These are phyloP conservation scores for Ptiloglossa arizonensis DNA, from an alignment of 1,140 invertebrate species.

Conservation along the genomic window DNA sequence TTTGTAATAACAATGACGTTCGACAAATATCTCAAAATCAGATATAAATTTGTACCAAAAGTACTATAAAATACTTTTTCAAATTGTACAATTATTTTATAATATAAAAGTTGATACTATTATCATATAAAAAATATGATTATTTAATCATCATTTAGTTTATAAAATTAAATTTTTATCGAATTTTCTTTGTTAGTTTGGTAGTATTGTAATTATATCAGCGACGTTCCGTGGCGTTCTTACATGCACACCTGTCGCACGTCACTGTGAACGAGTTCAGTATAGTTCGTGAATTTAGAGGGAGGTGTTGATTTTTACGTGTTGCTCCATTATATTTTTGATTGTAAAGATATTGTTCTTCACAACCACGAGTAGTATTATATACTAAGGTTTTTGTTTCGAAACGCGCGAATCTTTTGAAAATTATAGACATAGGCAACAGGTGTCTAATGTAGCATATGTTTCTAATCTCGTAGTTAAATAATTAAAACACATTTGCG, in stretches of 20 bases:
- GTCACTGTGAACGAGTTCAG: slow-evolving; percentile 15
- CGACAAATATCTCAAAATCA: background rate
- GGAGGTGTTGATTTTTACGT: background rate
- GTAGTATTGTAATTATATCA: slow-evolving; percentile 22
- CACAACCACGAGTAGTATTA: too few relatives aligned
- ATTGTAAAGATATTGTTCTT: background rate
- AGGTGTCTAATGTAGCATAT: slow-evolving; percentile 59
- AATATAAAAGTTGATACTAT: background rate
- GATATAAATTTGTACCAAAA: background rate
- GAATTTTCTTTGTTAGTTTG: slow-evolving; percentile 30
- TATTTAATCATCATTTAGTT: background rate
- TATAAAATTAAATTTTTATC: background rate
- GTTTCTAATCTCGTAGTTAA: background rate
- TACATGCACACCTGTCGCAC: slow-evolving; percentile 8
- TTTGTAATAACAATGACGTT: background rate
- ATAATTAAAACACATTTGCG: background rate
- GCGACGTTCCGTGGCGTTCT: slow-evolving; percentile 32
- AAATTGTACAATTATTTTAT: background rate
- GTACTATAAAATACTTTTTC: background rate
- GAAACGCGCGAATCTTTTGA: slow-evolving; percentile 48
- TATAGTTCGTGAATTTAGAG: slow-evolving; percentile 27
- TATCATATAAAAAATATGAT: background rate
- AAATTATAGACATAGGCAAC: slow-evolving; percentile 60
- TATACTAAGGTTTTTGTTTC: background rate
- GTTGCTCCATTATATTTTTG: background rate